phyloP scores from a whole-genome alignment of 2,113 vertebrate genomes.

The Circaetus gallicus region DNA sequence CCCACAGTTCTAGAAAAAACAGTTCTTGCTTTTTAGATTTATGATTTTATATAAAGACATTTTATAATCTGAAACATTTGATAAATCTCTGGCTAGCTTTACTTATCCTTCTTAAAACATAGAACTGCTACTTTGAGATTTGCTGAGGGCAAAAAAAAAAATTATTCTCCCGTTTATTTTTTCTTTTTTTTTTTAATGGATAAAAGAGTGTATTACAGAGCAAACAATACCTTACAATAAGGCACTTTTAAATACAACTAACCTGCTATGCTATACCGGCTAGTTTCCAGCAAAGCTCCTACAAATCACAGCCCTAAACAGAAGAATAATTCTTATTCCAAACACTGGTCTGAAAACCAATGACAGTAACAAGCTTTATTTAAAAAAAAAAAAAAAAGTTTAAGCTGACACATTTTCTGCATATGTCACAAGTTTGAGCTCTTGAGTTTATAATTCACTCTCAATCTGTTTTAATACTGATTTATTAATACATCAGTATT shows the following conservation, averaged over 20 bases:
- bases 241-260: constrained; percentile 53
- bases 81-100: constrained; percentile 29
- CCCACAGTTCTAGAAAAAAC: constrained; percentile 70
- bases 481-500: not conserved
- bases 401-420: not conserved
- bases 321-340: not conserved
- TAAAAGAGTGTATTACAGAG: not conserved
- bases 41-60: constrained; percentile 63
- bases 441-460: not conserved
- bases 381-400: not conserved
- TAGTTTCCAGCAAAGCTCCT: not conserved
- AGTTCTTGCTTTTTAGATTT: constrained; percentile 50
- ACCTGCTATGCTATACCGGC: not conserved
- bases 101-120: constrained; percentile 35
- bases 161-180: not conserved
- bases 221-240: constrained; percentile 44
- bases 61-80: constrained; percentile 43
- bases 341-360: not conserved
- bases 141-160: not conserved
- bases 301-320: not conserved
- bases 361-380: not conserved
- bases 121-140: not conserved
- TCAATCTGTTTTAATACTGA: not conserved
- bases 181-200: not conserved
- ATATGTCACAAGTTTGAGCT: not conserved